phyloP scores from a whole-genome alignment of 1,140 invertebrate genomes.

The Drosophila takahashii region DNA sequence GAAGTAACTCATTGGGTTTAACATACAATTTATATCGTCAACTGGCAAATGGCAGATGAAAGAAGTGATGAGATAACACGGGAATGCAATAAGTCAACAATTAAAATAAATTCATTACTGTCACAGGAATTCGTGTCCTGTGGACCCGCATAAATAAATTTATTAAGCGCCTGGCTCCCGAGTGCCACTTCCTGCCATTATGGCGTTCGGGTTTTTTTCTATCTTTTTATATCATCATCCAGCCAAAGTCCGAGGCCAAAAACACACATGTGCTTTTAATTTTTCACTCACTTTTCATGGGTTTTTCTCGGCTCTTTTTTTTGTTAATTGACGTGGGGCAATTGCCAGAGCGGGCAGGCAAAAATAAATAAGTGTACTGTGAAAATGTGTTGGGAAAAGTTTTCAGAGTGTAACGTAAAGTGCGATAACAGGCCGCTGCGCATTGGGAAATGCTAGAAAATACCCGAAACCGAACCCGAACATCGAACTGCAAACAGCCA shows the following conservation, averaged over 20 bases:
- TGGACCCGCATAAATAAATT: slow-evolving; percentile 24
- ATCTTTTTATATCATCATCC: slow-evolving; percentile 13
- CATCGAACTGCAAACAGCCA: slow-evolving; percentile 7
- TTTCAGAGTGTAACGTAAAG: slow-evolving; percentile 78
- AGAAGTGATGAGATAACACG: slow-evolving; percentile 1
- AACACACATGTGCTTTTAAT: slow-evolving; percentile 47
- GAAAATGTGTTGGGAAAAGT: slow-evolving; percentile 60
- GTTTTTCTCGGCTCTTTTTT: slow-evolving; percentile 16
- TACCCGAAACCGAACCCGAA: background rate
- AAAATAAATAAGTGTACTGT: slow-evolving; percentile 43
- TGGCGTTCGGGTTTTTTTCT: slow-evolving; percentile 19
- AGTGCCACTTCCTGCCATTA: slow-evolving; percentile 34
- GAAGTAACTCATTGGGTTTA: slow-evolving; percentile 5
- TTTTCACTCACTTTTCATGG: slow-evolving; percentile 54
- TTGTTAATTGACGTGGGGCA: slow-evolving; percentile 73
- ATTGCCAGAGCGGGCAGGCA: slow-evolving; percentile 37
- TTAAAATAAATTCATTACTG: slow-evolving; percentile 12
- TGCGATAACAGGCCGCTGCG: slow-evolving; percentile 73
- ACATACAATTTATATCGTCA: slow-evolving; percentile 8
- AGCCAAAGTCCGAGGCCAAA: slow-evolving; percentile 27
- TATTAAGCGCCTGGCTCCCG: slow-evolving; percentile 8
- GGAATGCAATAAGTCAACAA: slow-evolving; percentile 19
- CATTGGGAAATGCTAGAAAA: slow-evolving; percentile 69
- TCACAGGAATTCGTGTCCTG: slow-evolving; percentile 16
- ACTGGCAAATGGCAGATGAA: slow-evolving; percentile 10